A percentile compares a stretch with the other conserved stretches of the same genome.
Conservation (phyloP, 1,140 invertebrate genomes). For the Melitaea cinxia region DNA sequence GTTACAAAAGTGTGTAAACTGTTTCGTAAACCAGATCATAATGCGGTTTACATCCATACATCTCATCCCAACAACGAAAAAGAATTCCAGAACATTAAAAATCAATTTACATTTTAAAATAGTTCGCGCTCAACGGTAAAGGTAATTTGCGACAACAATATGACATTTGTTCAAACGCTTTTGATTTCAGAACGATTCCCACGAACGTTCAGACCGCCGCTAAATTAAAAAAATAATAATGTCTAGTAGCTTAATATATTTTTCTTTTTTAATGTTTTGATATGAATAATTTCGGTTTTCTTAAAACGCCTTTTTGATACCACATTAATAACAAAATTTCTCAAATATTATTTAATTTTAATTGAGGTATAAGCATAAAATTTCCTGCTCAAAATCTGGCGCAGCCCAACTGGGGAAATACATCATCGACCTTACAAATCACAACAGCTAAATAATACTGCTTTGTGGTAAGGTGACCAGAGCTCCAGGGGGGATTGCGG, state of each 20-base stretch:
- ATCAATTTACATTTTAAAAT: constrained; percentile 61
- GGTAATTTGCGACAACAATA: constrained; percentile 48
- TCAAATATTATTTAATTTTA: too few species aligned
- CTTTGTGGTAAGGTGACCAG: too few species aligned
- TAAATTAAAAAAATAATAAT: constrained; percentile 10
- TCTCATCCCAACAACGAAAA: constrained; percentile 24
- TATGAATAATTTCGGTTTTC: not conserved
- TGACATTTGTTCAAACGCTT: constrained; percentile 38
- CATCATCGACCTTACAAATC: too few species aligned
- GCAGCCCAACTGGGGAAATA: too few species aligned
- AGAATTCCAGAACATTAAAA: constrained; percentile 56
- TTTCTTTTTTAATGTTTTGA: not conserved
- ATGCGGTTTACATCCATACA: constrained; percentile 29
- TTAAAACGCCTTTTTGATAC: too few species aligned
- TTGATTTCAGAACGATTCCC: constrained; percentile 34
- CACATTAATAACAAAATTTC: too few species aligned
- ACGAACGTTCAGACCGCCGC: not conserved
- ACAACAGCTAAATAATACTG: too few species aligned
- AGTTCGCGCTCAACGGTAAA: constrained; percentile 43
- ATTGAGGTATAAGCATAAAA: too few species aligned
- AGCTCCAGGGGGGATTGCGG: too few species aligned
- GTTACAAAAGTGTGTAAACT: constrained; percentile 37
- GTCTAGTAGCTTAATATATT: not conserved
- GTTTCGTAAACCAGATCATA: constrained; percentile 35
- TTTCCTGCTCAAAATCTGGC: too few species aligned